Conservation (phyloP, 1,140 invertebrate species). For the Pseudachorutes palmiensis region DNA sequence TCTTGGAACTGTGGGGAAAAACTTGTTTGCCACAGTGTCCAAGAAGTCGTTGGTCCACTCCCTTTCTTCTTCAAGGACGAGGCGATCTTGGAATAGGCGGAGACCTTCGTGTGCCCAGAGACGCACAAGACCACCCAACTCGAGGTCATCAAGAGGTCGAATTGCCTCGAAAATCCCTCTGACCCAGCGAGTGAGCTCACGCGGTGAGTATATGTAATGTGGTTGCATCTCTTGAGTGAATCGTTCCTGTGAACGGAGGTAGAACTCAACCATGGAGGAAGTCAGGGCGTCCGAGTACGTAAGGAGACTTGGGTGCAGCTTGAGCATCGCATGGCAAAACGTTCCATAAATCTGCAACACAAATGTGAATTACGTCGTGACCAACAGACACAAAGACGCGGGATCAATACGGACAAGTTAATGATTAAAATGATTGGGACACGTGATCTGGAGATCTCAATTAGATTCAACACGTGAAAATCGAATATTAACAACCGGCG, state of each 20-base stretch:
- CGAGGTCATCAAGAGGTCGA: constrained; percentile 78
- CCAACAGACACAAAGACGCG: not conserved
- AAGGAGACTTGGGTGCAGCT: constrained; percentile 77
- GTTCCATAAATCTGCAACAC: constrained; percentile 83
- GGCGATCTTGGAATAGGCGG: constrained; percentile 88
- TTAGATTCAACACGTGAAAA: not conserved
- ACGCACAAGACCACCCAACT: constrained; percentile 87
- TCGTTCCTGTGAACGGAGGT: constrained; percentile 88
- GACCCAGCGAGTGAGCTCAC: constrained; percentile 99
- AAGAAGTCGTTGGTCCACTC: constrained; percentile 98
- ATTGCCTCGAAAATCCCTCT: constrained; percentile 98
- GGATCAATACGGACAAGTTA: not conserved
- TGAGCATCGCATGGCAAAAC: constrained; percentile 93
- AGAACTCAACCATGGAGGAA: constrained; percentile 98
- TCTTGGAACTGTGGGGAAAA: constrained; percentile 86
- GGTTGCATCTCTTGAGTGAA: constrained; percentile 99
- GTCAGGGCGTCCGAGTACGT: constrained; percentile 93
- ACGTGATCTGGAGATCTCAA: too few relatives aligned
- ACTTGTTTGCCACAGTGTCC: constrained; percentile 83
- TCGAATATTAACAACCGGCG: too few relatives aligned
- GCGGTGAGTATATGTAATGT: constrained; percentile 98
- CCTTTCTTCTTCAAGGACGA: constrained; percentile 90
- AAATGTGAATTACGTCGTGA: not conserved
- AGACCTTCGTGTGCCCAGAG: constrained; percentile 98
- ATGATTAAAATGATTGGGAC: not conserved